Base-by-base conservation (phyloP, 1,140 invertebrate species). In the Drosophila orena region DNA sequence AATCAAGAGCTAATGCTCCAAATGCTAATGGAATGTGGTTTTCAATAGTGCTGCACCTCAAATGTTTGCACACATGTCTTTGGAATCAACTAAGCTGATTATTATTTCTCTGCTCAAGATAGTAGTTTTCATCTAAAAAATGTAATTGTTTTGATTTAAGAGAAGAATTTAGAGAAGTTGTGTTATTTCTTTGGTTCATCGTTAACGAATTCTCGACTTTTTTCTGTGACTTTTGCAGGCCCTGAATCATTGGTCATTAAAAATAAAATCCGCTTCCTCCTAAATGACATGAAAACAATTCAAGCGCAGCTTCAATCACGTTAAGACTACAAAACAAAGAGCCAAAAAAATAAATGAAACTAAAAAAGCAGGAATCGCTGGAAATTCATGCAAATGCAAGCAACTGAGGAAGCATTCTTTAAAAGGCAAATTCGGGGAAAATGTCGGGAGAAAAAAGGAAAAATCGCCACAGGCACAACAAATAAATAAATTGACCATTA, bases 401-500 rank as follows among this genome's bases (percentile, higher is more conserved):
- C 12, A 42, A 56, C 68, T 35, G 22, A 40, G 60, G 50, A 80
- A 77, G 68, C 79, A 83, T 89, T 88, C 84, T 89, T 72, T 77
- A 79, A 79, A 89, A 84, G 84, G 84, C 65, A 72, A 88, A 88
- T 78, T 71, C 64, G 35, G 57, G 74, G 78, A 68, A 74, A 73
- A 54, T 44, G 53, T 38, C 34, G 43, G 37, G 50, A 38, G 20
- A 46, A 62, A 78, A 57, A 69, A 57, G 22, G 4, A 5, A 56
- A 84, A 66, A 88, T 83, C 49, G 30, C 30, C 30, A 40, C 77
- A 70, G 55, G 50, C 65, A 47, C 81, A 88, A 88, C 83, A 86
- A 86, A 86, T 86, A 91, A 90, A 90, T 90, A 90, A 90, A 90
- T 90, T 90, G 86, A 79, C 88, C 88, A 90, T 90, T 90, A 90